Conservation (phyloP, 2,113 vertebrate genomes). For the Atrichornis clamosus region DNA sequence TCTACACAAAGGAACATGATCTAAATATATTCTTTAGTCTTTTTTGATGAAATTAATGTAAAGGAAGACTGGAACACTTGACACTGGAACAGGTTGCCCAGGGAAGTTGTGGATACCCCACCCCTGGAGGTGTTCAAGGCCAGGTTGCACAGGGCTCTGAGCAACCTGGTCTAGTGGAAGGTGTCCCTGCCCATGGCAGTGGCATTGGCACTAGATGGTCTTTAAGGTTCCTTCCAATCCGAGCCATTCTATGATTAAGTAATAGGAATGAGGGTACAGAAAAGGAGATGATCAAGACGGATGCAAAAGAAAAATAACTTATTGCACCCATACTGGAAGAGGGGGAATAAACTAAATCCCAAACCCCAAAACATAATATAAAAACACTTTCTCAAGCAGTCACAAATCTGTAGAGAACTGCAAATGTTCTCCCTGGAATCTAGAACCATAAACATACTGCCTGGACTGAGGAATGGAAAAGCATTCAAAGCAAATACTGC, state of each 20-base stretch:
- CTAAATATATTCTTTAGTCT: not conserved
- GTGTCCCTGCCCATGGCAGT: not conserved
- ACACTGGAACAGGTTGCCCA: not conserved
- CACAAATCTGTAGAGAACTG: not conserved
- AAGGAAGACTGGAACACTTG: not conserved
- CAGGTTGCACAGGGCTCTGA: not conserved
- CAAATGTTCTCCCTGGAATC: not conserved
- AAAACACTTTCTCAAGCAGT: not conserved
- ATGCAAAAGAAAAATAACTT: not conserved
- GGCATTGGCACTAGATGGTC: not conserved
- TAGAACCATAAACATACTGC: not conserved
- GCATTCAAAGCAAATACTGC: not conserved
- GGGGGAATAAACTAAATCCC: not conserved
- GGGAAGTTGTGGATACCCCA: not conserved
- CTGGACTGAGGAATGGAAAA: not conserved
- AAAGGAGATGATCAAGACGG: not conserved
- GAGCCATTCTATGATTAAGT: not conserved
- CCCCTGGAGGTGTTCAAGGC: not conserved
- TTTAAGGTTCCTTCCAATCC: not conserved
- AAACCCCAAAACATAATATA: too few relatives aligned
- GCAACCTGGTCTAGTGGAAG: not conserved
- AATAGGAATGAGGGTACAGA: not conserved
- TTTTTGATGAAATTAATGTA: not conserved
- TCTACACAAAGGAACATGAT: not conserved
- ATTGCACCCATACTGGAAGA: not conserved